Base-by-base conservation (phyloP, 2,888 invertebrate species). In the Sarcophaga variegata region DNA sequence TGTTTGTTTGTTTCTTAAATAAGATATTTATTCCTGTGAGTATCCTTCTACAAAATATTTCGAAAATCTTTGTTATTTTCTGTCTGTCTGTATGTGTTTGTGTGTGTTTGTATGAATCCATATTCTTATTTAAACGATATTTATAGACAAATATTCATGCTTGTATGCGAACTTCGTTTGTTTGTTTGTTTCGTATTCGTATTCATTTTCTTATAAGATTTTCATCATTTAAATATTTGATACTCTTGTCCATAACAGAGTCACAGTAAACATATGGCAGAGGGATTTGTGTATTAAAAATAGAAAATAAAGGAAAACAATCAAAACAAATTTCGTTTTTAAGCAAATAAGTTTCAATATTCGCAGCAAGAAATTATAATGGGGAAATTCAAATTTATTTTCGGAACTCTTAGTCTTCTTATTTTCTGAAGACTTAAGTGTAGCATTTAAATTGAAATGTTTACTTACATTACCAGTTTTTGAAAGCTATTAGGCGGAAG, bases 1-100 rank as follows among this genome's bases (percentile, higher is more conserved):
- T 70, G 20, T 62, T 82, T 64, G 37, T 76, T 70, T 64, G 17
- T 17, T 54, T 1, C 54, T 17, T 17, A 54, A 54, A 54, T 17
- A 54, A 54, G 54, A 14, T 54, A 54, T 14, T 54, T 17, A 14
- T 4, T 54, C 17, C 54, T 54, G 14, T 54, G 17, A 12, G 17
- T 54, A 17, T 54, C 17, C 14, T 54, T 54, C 14, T 54, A 37
- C 37, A 12, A 17, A 54, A 54, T 54, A 54, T 54, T 54, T 54
- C 12, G 54, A 17, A 54, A 54, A 54, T 54, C 54, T 54, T 17
- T 54, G 49, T 49, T 49, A 49, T 49, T 49, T 49, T 14, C 14
- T 12, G 49, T 11, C 3, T 25, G 4, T 27, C 0, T n/a, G n/a
- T n/a, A 4, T 37, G 6, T 37, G 8, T 37, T 6, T 6, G 37